phyloP scores from a whole-genome alignment of 2,797 vertebrate genomes.

The Premnoplex brunnescens region DNA sequence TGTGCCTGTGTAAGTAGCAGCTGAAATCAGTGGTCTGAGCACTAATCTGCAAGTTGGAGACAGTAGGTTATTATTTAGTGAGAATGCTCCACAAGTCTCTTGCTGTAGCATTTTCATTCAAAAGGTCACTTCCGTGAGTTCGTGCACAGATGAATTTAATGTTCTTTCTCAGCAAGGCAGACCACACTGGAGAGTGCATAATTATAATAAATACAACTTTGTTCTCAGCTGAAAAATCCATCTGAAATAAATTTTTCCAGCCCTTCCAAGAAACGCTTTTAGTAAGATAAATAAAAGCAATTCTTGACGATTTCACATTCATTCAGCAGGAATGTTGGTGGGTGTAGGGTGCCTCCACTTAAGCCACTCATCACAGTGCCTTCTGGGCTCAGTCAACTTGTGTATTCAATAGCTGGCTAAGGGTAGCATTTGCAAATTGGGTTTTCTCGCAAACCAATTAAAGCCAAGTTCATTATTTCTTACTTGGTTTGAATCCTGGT shows the following conservation, averaged over 20 bases:
- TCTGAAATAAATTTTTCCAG: constrained; percentile 64
- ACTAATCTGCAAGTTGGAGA: constrained; percentile 22
- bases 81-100: constrained; percentile 15
- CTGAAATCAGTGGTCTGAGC: constrained; percentile 38
- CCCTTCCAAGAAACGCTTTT: constrained; percentile 59
- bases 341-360: constrained; percentile 66
- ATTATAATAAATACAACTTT: constrained; percentile 66
- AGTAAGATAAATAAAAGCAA: constrained; percentile 67
- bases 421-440: constrained; percentile 15
- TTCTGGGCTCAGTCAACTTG: constrained; percentile 50
- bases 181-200: constrained; percentile 40
- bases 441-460: constrained; percentile 30
- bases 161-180: constrained; percentile 61
- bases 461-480: constrained; percentile 31
- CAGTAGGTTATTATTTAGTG: constrained; percentile 60
- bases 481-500: constrained; percentile 7
- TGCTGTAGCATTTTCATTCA: constrained; percentile 47
- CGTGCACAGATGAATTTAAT: constrained; percentile 56
- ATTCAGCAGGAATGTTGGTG: constrained; percentile 64
- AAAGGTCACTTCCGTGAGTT: constrained; percentile 62
- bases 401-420: constrained; percentile 52
- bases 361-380: constrained; percentile 60
- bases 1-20: constrained; percentile 12
- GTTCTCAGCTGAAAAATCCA: constrained; percentile 63
- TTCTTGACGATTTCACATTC: constrained; percentile 60